Conservation (phyloP, 2,888 invertebrate genomes). For the Hetaerina titia region DNA sequence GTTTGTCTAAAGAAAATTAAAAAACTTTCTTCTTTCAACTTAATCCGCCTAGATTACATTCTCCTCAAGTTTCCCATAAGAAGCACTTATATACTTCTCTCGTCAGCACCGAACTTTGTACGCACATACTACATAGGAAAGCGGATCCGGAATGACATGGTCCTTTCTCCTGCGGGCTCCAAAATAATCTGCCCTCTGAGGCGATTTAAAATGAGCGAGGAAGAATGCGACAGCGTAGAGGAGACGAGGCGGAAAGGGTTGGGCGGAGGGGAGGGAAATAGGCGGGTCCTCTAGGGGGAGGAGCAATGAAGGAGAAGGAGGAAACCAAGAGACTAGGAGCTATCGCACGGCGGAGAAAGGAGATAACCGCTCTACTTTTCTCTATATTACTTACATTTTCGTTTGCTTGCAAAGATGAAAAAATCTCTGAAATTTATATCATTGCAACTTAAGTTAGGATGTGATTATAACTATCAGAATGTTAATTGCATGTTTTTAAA, state of each 20-base stretch:
- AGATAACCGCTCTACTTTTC: no score
- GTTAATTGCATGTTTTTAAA: no score
- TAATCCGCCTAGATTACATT: background rate
- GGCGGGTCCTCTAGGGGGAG: background rate
- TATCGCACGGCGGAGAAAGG: background rate
- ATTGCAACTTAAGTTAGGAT: no score
- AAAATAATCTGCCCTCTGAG: background rate
- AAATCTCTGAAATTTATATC: no score
- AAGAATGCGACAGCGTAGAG: no score
- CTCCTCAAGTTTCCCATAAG: background rate
- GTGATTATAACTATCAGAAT: no score
- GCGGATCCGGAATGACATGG: slow-evolving; percentile 2
- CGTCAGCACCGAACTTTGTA: background rate
- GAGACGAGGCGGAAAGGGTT: no score
- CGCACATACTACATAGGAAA: background rate
- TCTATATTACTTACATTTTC: no score
- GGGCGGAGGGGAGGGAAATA: no score
- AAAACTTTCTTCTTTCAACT: background rate
- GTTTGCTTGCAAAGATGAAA: no score
- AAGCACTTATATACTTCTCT: background rate
- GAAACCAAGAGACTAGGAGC: background rate
- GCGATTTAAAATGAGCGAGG: background rate
- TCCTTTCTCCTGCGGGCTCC: background rate
- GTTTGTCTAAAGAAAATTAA: background rate
- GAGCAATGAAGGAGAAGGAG: background rate